Conservation (phyloP, 2,888 invertebrate genomes). For the Rugalucina vietnamica region DNA sequence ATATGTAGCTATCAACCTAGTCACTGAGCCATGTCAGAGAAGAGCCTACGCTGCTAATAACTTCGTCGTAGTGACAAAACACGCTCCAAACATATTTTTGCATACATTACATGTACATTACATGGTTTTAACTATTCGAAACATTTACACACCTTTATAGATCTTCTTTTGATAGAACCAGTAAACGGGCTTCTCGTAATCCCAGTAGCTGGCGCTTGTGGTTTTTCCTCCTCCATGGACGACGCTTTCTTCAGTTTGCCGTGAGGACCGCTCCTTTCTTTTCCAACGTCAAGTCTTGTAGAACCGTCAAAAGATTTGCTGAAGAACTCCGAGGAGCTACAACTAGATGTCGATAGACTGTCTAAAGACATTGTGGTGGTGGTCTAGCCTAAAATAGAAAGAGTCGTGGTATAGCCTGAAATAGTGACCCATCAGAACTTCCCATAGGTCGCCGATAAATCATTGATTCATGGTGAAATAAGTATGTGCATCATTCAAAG, state of each 20-base stretch:
- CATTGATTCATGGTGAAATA: no score
- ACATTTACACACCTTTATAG: conserved; percentile 15
- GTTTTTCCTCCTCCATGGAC: not conserved
- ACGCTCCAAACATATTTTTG: no score
- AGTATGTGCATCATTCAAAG: no score
- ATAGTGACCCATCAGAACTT: no score
- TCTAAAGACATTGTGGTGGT: not conserved
- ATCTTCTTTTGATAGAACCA: conserved; percentile 20
- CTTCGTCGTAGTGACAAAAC: no score
- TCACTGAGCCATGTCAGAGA: no score
- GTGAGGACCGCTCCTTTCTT: not conserved
- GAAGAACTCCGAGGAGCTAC: not conserved
- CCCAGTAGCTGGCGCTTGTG: not conserved
- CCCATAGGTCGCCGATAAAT: no score
- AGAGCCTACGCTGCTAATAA: no score
- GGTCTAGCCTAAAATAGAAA: not conserved
- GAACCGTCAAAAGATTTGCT: not conserved
- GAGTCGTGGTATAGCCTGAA: no score
- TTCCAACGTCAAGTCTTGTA: not conserved
- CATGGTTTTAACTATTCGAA: no score
- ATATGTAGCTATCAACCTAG: no score
- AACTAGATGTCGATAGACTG: not conserved
- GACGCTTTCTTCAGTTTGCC: not conserved
- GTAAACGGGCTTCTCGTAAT: not conserved
- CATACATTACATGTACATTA: no score